Percentiles rank a stretch among this genome's conserved stretches.
phyloP scores from a whole-genome alignment of 1,140 invertebrate species.

The Cotesia glomerata region DNA sequence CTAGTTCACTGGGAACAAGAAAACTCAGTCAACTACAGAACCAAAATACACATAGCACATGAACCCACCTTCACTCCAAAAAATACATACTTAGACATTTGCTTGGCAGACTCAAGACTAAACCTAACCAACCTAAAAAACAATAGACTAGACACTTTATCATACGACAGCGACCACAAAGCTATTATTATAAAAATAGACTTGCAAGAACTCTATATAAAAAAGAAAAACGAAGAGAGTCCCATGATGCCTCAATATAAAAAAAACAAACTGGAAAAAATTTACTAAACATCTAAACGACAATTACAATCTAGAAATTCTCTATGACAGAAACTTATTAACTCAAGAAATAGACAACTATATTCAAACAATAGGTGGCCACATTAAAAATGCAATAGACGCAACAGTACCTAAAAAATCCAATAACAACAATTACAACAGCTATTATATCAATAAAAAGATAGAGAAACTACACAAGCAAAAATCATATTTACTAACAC shows the following conservation, averaged over 20 bases:
- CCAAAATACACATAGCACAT: neutral
- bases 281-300: constrained; percentile 18
- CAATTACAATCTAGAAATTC: constrained; percentile 7
- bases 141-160: neutral
- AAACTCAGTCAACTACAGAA: neutral
- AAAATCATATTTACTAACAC: constrained; percentile 12
- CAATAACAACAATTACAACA: neutral
- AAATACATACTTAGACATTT: neutral
- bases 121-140: neutral
- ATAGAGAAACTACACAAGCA: constrained; percentile 14
- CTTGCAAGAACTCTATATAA: neutral
- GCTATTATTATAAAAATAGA: neutral
- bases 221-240: neutral
- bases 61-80: neutral
- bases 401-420: constrained; percentile 19
- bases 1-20: neutral
- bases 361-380: neutral
- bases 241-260: constrained; percentile 14
- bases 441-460: constrained; percentile 15
- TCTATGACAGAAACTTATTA: constrained; percentile 24
- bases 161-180: constrained; percentile 1
- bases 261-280: constrained; percentile 29
- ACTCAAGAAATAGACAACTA: constrained; percentile 28
- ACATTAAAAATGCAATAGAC: constrained; percentile 16
- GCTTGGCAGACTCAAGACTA: neutral